A percentile compares a stretch with the other conserved stretches of the same genome.
These are phyloP conservation scores for Lynx canadensis DNA, from an alignment of 2,113 vertebrate species.

Conservation along the genomic window DNA sequence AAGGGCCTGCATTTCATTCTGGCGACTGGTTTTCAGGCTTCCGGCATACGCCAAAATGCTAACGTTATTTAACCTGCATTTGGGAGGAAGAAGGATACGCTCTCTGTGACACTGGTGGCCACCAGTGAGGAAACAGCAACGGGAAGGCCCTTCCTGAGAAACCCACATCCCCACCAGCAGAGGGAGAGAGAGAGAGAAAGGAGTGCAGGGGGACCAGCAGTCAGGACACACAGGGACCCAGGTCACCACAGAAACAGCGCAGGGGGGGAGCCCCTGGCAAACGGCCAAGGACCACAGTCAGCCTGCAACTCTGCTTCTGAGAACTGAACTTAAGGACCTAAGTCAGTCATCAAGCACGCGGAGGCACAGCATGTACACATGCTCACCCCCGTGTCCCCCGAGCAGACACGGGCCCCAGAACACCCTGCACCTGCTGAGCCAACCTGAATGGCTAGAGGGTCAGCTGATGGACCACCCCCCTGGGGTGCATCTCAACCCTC, in stretches of 20 bases:
- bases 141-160: neutral
- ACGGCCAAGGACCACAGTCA: neutral
- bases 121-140: neutral
- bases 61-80: neutral
- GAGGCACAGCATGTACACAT: neutral
- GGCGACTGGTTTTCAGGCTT: neutral
- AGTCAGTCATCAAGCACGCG: neutral
- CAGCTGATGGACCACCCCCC: too few relatives aligned
- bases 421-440: neutral
- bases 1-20: neutral
- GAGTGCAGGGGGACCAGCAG: neutral
- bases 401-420: neutral
- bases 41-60: neutral
- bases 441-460: too few relatives aligned
- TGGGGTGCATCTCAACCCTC: neutral
- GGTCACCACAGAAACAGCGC: neutral
- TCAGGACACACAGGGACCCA: too few relatives aligned
- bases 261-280: neutral
- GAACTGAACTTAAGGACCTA: slow-evolving; percentile 5
- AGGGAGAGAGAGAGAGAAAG: neutral
- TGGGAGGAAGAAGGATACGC: neutral
- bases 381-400: too few relatives aligned
- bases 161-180: neutral
- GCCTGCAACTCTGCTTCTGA: neutral
- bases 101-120: neutral